Conservation (phyloP, 2,797 vertebrate genomes). For the Phataginus tetradactyla region DNA sequence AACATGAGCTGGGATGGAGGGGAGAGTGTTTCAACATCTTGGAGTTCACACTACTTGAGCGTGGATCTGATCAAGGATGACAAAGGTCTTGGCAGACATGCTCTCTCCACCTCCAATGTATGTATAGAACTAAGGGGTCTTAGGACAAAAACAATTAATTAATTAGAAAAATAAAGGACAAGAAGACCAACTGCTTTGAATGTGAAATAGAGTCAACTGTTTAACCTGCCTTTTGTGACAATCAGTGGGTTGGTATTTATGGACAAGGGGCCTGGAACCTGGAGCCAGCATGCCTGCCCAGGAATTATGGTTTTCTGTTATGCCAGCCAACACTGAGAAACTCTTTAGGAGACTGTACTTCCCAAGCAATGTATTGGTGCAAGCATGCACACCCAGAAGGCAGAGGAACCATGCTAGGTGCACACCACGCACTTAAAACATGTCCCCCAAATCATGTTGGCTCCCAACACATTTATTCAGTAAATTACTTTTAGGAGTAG, state of each 20-base stretch:
- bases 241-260: not conserved
- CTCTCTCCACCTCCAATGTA: not conserved
- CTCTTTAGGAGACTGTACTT: not conserved
- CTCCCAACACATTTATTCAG: not conserved
- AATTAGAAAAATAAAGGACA: not conserved
- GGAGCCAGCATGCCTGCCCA: not conserved
- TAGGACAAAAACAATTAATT: not conserved
- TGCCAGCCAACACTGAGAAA: not conserved
- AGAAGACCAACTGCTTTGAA: not conserved
- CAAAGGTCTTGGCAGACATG: not conserved
- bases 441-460: not conserved
- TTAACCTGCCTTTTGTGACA: not conserved
- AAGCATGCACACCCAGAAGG: not conserved
- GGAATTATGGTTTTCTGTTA: not conserved
- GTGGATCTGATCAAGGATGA: conserved; percentile 1
- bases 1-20: not conserved
- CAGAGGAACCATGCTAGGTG: not conserved
- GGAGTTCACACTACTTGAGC: not conserved
- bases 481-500: not conserved
- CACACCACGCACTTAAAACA: not conserved
- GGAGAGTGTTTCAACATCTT: not conserved
- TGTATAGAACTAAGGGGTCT: not conserved
- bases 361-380: not conserved
- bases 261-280: not conserved
- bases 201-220: not conserved